A percentile compares a stretch with the other conserved stretches of the same genome.
Conservation (phyloP, 2,797 vertebrate species). For the Sebastes baramenuke region DNA sequence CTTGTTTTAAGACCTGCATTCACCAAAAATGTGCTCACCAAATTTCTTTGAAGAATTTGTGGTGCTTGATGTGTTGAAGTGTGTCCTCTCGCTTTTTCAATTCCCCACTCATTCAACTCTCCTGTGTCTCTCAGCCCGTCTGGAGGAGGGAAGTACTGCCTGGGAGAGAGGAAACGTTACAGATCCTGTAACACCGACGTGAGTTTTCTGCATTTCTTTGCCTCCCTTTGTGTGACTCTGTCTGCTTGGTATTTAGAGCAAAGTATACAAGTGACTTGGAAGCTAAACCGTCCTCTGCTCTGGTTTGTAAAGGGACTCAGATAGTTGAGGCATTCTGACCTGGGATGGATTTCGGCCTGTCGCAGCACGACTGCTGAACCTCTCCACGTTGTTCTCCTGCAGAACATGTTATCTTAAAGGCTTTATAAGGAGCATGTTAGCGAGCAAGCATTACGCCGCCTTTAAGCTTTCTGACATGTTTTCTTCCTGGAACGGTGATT, state of each 20-base stretch:
- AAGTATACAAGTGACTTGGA: not conserved
- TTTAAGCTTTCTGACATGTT: conserved; percentile 41
- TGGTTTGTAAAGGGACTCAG: not conserved
- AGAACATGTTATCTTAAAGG: conserved; percentile 17
- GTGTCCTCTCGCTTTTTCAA: conserved; percentile 64
- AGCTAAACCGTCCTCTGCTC: not conserved
- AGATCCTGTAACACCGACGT: conserved; percentile 97
- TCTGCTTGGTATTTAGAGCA: not conserved
- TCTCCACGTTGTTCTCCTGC: conserved; percentile 10
- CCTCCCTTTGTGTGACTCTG: conserved; percentile 2
- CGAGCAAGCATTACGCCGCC: not conserved
- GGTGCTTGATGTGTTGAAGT: not conserved
- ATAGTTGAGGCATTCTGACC: conserved; percentile 1
- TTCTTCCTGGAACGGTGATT: conserved; percentile 42
- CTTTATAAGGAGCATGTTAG: conserved; percentile 30
- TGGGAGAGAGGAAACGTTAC: conserved; percentile 96
- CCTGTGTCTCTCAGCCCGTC: conserved; percentile 89
- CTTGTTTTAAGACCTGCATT: conserved; percentile 2
- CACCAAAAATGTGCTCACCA: not conserved
- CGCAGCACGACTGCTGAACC: not conserved
- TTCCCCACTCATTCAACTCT: conserved; percentile 33
- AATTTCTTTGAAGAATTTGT: not conserved
- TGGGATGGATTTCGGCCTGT: conserved; percentile 9
- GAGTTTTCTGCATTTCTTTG: conserved; percentile 78
- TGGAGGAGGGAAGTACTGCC: conserved; percentile 97